Evolutionary conservation across 1,140 invertebrate genomes (phyloP).

Genomic region (Cataglyphis hispanica): DNA sequence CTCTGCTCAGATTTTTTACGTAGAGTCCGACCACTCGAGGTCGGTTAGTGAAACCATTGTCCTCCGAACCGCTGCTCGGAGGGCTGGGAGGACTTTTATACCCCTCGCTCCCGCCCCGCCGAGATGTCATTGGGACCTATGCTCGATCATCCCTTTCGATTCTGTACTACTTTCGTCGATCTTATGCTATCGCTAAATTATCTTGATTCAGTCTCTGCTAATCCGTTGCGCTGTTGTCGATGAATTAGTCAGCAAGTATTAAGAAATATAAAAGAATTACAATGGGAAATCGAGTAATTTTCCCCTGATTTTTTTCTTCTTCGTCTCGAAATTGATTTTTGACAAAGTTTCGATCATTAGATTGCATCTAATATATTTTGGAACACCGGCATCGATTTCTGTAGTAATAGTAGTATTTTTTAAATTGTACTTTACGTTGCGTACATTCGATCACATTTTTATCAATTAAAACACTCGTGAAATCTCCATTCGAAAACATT

Average conservation of each 20-base stretch:
- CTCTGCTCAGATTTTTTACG: slow-evolving; percentile 78
- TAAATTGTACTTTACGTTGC: not conserved
- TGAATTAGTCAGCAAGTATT: not conserved
- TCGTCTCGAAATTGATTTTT: not conserved
- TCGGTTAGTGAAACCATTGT: slow-evolving; percentile 81
- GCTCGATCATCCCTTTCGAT: slow-evolving; percentile 57
- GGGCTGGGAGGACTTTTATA: slow-evolving; percentile 82
- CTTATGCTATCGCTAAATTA: slow-evolving; percentile 18
- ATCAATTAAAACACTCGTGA: not conserved
- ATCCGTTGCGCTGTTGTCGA: slow-evolving; percentile 9
- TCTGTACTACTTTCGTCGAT: not conserved
- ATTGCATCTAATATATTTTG: not conserved
- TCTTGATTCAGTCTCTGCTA: not conserved
- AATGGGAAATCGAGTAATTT: not conserved
- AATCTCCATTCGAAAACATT: not conserved
- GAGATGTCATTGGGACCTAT: slow-evolving; percentile 84
- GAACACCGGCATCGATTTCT: not conserved
- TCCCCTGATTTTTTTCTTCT: not conserved
- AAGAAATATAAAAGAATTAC: slow-evolving; percentile 31
- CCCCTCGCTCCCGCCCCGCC: slow-evolving; percentile 83
- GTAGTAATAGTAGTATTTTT: not conserved
- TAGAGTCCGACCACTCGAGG: slow-evolving; percentile 81
- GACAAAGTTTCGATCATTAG: not conserved
- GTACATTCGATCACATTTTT: not conserved
- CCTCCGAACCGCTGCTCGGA: slow-evolving; percentile 83